Percentiles rank a stretch among this genome's conserved stretches.
Conservation (phyloP, 2,113 vertebrate species). For the Psettodes erumei region DNA sequence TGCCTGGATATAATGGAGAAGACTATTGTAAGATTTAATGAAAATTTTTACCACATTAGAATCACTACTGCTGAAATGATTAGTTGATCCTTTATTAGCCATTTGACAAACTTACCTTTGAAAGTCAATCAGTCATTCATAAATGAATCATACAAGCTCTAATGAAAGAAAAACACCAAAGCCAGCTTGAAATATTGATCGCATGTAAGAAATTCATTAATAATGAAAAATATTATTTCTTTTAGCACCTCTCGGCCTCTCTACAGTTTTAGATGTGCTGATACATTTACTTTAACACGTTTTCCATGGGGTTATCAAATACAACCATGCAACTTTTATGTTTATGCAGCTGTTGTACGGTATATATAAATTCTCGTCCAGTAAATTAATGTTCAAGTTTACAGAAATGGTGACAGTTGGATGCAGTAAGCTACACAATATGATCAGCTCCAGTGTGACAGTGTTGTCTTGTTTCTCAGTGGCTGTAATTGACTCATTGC, state of each 20-base stretch:
- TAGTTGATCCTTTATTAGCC: background rate
- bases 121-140: background rate
- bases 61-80: background rate
- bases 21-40: background rate
- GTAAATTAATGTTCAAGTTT: conserved; percentile 14
- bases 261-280: background rate
- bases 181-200: background rate
- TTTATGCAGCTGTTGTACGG: conserved; percentile 9
- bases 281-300: background rate
- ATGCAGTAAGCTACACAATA: conserved; percentile 25
- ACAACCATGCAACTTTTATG: background rate
- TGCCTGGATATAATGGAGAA: background rate
- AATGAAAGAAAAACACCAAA: background rate
- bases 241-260: background rate
- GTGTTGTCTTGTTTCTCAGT: conserved; percentile 36
- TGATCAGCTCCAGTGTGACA: conserved; percentile 29
- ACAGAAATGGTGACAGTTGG: background rate
- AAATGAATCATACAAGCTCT: background rate
- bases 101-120: background rate
- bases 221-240: background rate
- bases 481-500: conserved; percentile 44
- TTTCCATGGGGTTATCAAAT: background rate
- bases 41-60: background rate
- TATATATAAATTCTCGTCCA: background rate
- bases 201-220: no score